Percentiles rank a stretch among this genome's conserved stretches.
phyloP scores from a whole-genome alignment of 2,113 vertebrate species.

The Pelvicachromis taeniatus region DNA sequence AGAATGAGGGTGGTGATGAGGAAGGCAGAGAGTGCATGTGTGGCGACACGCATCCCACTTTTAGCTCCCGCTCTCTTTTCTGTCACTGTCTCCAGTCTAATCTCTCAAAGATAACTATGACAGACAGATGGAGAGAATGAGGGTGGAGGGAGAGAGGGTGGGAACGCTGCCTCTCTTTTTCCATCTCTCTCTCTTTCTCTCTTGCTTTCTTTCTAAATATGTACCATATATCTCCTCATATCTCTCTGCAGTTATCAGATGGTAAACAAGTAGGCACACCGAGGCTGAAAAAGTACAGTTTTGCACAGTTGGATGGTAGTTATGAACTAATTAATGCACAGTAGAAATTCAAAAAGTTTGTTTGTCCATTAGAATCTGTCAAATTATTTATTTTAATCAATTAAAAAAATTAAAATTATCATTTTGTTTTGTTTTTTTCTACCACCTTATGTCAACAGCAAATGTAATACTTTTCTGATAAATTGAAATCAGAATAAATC shows the following conservation, averaged over 20 bases:
- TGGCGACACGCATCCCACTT: constrained; percentile 8
- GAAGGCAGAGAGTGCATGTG: not conserved
- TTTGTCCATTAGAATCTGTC: not conserved
- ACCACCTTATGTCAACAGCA: not conserved
- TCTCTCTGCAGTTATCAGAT: not conserved
- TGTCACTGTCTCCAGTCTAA: constrained; percentile 64
- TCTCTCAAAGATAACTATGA: constrained; percentile 72
- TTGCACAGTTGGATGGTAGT: not conserved
- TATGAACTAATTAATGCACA: not conserved
- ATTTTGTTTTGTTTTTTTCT: not conserved
- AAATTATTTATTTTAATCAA: not conserved
- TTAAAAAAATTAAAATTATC: not conserved
- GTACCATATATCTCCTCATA: not conserved
- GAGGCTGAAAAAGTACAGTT: not conserved
- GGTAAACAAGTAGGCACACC: not conserved
- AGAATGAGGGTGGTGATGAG: not conserved
- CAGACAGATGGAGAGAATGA: constrained; percentile 37
- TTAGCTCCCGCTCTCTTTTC: constrained; percentile 21
- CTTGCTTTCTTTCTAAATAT: not conserved
- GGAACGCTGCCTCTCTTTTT: not conserved
- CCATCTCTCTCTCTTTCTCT: not conserved
- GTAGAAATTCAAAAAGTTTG: not conserved
- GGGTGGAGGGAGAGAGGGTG: not conserved
- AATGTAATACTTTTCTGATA: not conserved
- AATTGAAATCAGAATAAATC: not conserved